Base-by-base conservation (phyloP, 2,797 vertebrate species). In the Numenius phaeopus region DNA sequence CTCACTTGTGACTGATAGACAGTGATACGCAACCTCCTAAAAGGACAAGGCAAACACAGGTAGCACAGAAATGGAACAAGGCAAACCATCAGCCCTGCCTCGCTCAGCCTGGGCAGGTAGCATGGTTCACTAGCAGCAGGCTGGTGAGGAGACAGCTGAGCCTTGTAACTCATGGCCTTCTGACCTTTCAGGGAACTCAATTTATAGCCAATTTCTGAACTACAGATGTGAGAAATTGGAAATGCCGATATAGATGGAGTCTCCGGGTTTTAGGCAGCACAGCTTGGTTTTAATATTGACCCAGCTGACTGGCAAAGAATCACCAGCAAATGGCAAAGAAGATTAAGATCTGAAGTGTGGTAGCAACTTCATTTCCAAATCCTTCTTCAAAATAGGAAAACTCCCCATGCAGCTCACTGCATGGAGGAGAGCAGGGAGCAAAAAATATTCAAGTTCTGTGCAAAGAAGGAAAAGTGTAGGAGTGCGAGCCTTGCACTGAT, bases 401-500 rank as follows among this genome's bases (percentile, higher is more conserved):
- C 40, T 90, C 73, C 47, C 69, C 2, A 4, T 24, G 64, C 88
- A 87, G 83, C 22, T 79, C 61, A 77, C 29, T 6, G 17, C 84
- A 90, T 3, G 8, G 42, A 78, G 24, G 18, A 90, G 24, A 88
- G 42, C 1, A 1, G 14, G 54, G 72, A 96, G 69, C 27, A 96
- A 87, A 90, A 94, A 85, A 92, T 76, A 93, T 19, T 78, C 29
- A 67, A n/a, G 78, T 64, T 77, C 64, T 67, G 37, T 77, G 93
- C 86, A 69, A 91, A 92, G 81, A 93, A 87, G 50, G 89, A 85
- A 89, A 94, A 90, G 72, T 1, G 34, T 85, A 69, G 87, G 54
- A 1, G 4, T 52, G 49, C 1, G 9, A 92, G 84, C 61, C 64
- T 96, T 83, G 57, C 82, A 58, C 81, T 58, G 71, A 95, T 93